phyloP scores from a whole-genome alignment of 2,113 vertebrate genomes.

The Lanius collurio region DNA sequence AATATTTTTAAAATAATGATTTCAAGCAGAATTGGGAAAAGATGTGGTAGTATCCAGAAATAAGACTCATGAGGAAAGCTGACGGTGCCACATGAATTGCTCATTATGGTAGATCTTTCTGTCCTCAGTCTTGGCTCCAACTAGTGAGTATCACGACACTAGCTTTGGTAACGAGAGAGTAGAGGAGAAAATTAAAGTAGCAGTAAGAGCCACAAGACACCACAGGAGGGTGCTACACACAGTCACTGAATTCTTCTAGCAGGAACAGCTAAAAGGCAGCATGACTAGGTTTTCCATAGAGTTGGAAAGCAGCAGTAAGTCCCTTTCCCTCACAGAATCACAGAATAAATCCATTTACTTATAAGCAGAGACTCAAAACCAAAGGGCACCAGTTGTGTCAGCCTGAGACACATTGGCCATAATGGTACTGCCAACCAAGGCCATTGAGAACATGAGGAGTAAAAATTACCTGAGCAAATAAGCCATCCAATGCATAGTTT shows the following conservation, averaged over 20 bases:
- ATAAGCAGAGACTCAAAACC: not conserved
- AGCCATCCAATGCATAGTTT: not conserved
- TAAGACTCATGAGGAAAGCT: not conserved
- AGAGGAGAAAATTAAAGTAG: not conserved
- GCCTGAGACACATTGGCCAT: not conserved
- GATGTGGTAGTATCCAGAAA: not conserved
- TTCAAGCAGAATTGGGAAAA: not conserved
- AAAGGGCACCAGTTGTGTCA: not conserved
- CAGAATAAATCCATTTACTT: not conserved
- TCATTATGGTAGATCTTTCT: not conserved
- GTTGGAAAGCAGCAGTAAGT: not conserved
- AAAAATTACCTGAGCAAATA: not conserved
- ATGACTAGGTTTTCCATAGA: not conserved
- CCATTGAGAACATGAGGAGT: not conserved
- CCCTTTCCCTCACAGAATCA: not conserved
- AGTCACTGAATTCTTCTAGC: not conserved
- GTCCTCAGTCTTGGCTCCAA: not conserved
- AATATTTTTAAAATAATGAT: not conserved
- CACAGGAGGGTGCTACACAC: conserved; percentile 67
- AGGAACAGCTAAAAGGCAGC: not conserved
- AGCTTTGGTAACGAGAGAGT: not conserved
- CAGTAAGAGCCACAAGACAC: conserved; percentile 46
- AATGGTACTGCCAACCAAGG: not conserved
- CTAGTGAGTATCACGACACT: not conserved
- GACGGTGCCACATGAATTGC: not conserved